A percentile compares a stretch with the other conserved stretches of the same genome.
phyloP scores from a whole-genome alignment of 2,113 vertebrate genomes.

The Dolichallabes microphthalmus region DNA sequence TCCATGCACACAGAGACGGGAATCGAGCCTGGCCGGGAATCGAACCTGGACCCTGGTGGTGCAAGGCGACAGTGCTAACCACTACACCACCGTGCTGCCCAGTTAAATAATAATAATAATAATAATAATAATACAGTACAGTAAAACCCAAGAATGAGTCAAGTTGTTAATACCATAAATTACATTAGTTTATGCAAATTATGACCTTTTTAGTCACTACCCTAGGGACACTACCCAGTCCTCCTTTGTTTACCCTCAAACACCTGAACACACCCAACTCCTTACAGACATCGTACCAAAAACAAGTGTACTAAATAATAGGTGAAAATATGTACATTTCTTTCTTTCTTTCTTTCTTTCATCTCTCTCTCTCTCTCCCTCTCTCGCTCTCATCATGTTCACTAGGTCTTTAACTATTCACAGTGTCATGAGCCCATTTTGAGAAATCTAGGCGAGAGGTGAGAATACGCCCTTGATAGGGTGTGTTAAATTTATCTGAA shows the following conservation, averaged over 20 bases:
- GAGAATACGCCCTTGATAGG: not conserved
- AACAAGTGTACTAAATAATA: not conserved
- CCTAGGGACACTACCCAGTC: not conserved
- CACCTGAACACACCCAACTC: slow-evolving; percentile 23
- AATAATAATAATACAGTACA: too few relatives aligned
- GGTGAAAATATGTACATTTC: not conserved
- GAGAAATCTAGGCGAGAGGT: not conserved
- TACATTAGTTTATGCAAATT: not conserved
- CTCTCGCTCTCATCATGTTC: not conserved
- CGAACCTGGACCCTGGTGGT: too few relatives aligned
- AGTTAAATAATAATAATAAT: not conserved
- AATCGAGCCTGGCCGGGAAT: too few relatives aligned
- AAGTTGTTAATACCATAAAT: not conserved
- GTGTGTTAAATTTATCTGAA: not conserved
- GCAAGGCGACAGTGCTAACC: too few relatives aligned
- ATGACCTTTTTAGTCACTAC: not conserved
- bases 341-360: not conserved
- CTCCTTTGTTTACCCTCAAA: slow-evolving; percentile 19
- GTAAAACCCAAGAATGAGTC: not conserved
- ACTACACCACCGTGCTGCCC: too few relatives aligned
- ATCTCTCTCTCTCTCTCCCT: not conserved
- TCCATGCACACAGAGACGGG: too few relatives aligned
- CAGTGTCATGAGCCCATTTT: too few relatives aligned
- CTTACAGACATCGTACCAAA: not conserved
- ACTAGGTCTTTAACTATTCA: not conserved